A percentile compares a stretch with the other conserved stretches of the same genome.
Evolutionary conservation across 2,888 invertebrate genomes (phyloP).

Genomic region (Phasia obesa): DNA sequence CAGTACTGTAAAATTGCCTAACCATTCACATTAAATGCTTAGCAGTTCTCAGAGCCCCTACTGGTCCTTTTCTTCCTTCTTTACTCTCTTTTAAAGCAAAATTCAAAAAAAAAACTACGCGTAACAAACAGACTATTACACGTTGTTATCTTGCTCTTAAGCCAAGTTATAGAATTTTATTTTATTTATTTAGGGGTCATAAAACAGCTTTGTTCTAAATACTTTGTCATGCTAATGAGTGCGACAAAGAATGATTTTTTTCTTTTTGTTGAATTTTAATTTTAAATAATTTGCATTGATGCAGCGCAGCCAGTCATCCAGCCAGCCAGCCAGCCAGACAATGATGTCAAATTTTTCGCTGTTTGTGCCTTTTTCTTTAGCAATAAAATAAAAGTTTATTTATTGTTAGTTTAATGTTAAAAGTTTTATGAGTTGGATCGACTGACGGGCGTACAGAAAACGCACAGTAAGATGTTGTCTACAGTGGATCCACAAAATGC

Average conservation of each 20-base stretch:
- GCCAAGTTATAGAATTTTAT: no score
- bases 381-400: constrained; percentile 48
- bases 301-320: constrained; percentile 3
- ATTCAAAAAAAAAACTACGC: no score
- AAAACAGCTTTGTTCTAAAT: constrained; percentile 57
- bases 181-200: no score
- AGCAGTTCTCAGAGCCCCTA: no score
- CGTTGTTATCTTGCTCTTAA: no score
- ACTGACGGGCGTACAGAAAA: constrained; percentile 25
- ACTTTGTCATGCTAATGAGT: constrained; percentile 27
- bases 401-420: constrained; percentile 40
- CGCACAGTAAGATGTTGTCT: constrained; percentile 14
- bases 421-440: constrained; percentile 10
- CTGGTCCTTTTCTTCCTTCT: no score
- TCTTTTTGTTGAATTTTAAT: no score
- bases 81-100: no score
- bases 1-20: no score
- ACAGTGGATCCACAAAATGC: constrained; percentile 35
- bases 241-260: background rate
- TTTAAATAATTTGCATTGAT: constrained; percentile 49
- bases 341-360: constrained; percentile 14
- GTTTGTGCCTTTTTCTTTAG: constrained; percentile 7
- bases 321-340: constrained; percentile 25
- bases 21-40: no score
- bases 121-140: no score